A percentile compares a stretch with the other conserved stretches of the same genome.
Conservation (phyloP, 2,797 vertebrate genomes). For the Pseudochirops cupreus region DNA sequence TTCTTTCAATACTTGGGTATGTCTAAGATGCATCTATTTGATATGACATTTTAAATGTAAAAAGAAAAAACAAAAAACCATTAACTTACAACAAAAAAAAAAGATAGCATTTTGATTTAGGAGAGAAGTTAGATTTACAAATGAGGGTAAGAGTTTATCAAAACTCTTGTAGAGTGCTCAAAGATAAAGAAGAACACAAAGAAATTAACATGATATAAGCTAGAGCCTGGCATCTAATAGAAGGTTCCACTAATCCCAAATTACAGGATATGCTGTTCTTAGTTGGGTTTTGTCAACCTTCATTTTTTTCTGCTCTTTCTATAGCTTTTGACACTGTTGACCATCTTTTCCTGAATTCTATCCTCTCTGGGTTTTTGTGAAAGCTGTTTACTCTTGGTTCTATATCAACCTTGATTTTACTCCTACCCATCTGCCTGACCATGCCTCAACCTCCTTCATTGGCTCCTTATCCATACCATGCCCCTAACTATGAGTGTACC, state of each 20-base stretch:
- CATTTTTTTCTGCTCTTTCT: background rate
- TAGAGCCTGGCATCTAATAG: background rate
- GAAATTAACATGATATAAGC: background rate
- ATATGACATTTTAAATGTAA: slow-evolving; percentile 62
- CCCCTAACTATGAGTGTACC: background rate
- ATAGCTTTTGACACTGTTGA: background rate
- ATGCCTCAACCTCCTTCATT: background rate
- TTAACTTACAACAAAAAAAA: slow-evolving; percentile 58
- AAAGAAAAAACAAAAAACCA: background rate
- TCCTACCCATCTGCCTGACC: background rate
- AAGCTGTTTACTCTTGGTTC: background rate
- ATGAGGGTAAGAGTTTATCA: slow-evolving; percentile 23
- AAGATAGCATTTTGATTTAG: background rate
- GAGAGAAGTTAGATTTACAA: slow-evolving; percentile 63
- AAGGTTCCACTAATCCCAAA: background rate
- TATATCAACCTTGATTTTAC: background rate
- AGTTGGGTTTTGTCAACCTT: background rate
- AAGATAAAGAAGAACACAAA: slow-evolving; percentile 8
- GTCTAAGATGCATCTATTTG: slow-evolving; percentile 51
- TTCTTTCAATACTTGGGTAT: background rate
- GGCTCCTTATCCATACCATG: background rate
- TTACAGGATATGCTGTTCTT: background rate
- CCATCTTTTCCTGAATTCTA: background rate
- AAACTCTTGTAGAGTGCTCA: slow-evolving; percentile 51
- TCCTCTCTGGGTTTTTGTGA: background rate